phyloP scores from a whole-genome alignment of 1,140 invertebrate species.

The Hestina assimilis region DNA sequence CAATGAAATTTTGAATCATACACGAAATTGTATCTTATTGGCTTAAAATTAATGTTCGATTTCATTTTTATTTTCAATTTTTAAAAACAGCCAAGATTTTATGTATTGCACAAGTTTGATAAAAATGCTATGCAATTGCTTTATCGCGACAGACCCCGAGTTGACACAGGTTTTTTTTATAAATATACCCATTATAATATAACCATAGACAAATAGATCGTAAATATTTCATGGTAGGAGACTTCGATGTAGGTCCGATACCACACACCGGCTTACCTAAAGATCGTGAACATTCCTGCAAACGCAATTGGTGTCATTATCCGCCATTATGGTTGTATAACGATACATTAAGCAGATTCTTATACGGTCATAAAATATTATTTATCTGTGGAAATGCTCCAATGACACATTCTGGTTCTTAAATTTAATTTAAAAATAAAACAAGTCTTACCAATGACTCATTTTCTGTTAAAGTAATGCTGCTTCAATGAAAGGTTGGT shows the following conservation, averaged over 20 bases:
- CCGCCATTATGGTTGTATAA: conserved; percentile 19
- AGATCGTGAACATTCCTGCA: conserved; percentile 19
- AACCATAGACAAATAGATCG: neutral
- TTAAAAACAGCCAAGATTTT: too few relatives aligned
- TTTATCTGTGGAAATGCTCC: conserved; percentile 16
- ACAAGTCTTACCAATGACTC: neutral
- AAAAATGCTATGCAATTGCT: too few relatives aligned
- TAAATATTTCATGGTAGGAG: conserved; percentile 4
- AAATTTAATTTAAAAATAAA: neutral
- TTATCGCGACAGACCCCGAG: too few relatives aligned
- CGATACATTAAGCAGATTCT: conserved; percentile 28
- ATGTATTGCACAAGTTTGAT: too few relatives aligned
- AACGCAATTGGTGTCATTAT: conserved; percentile 33
- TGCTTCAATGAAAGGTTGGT: too few relatives aligned
- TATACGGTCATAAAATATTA: conserved; percentile 24
- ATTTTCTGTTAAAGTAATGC: too few relatives aligned
- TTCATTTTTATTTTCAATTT: too few relatives aligned
- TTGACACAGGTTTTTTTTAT: neutral
- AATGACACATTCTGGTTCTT: conserved; percentile 3
- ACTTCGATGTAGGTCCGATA: conserved; percentile 2
- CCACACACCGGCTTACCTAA: conserved; percentile 3
- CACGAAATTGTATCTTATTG: too few relatives aligned
- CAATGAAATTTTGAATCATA: too few relatives aligned
- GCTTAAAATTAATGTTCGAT: too few relatives aligned
- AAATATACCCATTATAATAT: neutral